These are phyloP conservation scores for Acromyrmex charruanus DNA, from an alignment of 1,140 invertebrate genomes.

Conservation along the genomic window DNA sequence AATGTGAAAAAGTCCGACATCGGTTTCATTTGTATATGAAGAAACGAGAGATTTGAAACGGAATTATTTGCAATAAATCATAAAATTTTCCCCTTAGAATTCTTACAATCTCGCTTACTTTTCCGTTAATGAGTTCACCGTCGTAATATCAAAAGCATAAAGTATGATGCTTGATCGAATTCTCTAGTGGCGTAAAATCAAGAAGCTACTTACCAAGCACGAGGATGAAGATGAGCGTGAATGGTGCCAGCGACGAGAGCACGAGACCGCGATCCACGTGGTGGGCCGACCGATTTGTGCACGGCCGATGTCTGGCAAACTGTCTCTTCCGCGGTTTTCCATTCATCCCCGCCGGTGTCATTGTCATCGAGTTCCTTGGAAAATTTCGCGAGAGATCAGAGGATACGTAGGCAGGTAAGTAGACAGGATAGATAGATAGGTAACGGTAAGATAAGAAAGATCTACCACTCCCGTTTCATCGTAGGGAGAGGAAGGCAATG, in stretches of 20 bases:
- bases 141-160: not conserved
- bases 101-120: not conserved
- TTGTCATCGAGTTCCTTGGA: slow-evolving; percentile 42
- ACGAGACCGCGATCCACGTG: slow-evolving; percentile 81
- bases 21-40: not conserved
- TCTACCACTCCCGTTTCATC: slow-evolving; percentile 56
- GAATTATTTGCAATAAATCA: not conserved
- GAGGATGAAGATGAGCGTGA: slow-evolving; percentile 72
- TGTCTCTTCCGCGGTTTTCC: slow-evolving; percentile 59
- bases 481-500: not conserved
- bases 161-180: not conserved
- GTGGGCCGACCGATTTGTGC: slow-evolving; percentile 63
- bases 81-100: not conserved
- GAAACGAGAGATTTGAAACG: not conserved
- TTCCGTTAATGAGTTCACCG: not conserved
- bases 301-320: slow-evolving; percentile 50
- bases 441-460: slow-evolving; percentile 14
- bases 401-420: slow-evolving; percentile 27
- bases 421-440: not conserved
- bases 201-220: slow-evolving; percentile 75
- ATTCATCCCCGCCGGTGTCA: slow-evolving; percentile 20
- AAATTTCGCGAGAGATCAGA: slow-evolving; percentile 22
- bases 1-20: not conserved
- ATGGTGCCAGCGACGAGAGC: slow-evolving; percentile 69
- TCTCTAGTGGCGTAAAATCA: not conserved